phyloP scores from a whole-genome alignment of 2,888 invertebrate genomes.

The Brenthis ino region DNA sequence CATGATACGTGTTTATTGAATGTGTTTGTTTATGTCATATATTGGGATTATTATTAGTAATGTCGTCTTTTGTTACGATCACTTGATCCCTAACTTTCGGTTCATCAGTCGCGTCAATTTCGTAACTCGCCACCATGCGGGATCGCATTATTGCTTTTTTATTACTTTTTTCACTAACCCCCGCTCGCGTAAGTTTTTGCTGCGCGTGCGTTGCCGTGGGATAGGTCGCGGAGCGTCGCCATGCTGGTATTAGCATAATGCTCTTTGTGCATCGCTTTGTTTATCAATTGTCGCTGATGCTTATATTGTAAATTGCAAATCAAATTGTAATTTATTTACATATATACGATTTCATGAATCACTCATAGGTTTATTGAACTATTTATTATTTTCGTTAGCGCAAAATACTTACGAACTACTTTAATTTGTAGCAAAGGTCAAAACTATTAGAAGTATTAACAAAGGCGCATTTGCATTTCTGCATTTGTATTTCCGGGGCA shows the following conservation, averaged over 20 bases:
- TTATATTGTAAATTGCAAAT: slow-evolving; percentile 48
- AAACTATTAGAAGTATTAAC: slow-evolving; percentile 63
- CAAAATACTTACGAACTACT: slow-evolving; percentile 63
- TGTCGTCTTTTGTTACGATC: slow-evolving; percentile 37
- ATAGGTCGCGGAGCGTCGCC: slow-evolving; percentile 69
- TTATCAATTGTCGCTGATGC: slow-evolving; percentile 59
- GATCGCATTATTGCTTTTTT: slow-evolving; percentile 82
- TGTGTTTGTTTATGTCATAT: slow-evolving; percentile 12
- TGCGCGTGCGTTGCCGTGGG: slow-evolving; percentile 70
- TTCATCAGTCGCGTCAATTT: slow-evolving; percentile 78
- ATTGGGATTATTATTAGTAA: slow-evolving; percentile 27
- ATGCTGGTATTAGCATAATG: slow-evolving; percentile 82
- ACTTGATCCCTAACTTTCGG: slow-evolving; percentile 49
- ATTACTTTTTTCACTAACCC: slow-evolving; percentile 75
- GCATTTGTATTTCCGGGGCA: slow-evolving; percentile 62
- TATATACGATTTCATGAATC: background rate
- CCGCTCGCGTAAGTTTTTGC: slow-evolving; percentile 72
- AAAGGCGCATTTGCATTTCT: slow-evolving; percentile 74
- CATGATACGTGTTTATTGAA: background rate
- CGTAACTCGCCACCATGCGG: slow-evolving; percentile 76
- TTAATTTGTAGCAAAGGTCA: slow-evolving; percentile 63
- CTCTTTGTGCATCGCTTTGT: slow-evolving; percentile 63
- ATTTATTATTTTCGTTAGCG: slow-evolving; percentile 47
- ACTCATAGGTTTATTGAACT: slow-evolving; percentile 53
- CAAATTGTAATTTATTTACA: slow-evolving; percentile 28